These are phyloP conservation scores for Austrofundulus limnaeus DNA, from an alignment of 2,113 vertebrate genomes.

Conservation along the genomic window DNA sequence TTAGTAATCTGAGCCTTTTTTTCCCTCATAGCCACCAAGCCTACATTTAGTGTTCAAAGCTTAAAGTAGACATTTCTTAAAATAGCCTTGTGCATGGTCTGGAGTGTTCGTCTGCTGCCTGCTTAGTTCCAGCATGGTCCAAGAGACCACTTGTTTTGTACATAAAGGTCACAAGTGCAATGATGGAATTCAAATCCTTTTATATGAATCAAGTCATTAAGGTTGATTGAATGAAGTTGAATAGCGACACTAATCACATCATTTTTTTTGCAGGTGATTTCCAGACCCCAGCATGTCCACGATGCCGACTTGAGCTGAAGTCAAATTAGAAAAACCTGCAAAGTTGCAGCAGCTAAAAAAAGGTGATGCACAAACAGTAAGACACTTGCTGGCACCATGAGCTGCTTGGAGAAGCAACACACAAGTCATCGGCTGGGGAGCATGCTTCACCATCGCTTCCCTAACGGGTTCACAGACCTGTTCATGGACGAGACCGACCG, in stretches of 20 bases:
- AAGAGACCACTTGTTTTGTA: slow-evolving; percentile 44
- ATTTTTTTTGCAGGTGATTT: slow-evolving; percentile 43
- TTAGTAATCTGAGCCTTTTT: not conserved
- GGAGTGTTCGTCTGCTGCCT: slow-evolving; percentile 66
- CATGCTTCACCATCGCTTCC: slow-evolving; percentile 89
- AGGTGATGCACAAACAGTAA: slow-evolving; percentile 46
- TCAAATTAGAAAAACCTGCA: slow-evolving; percentile 13
- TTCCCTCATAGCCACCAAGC: slow-evolving; percentile 18
- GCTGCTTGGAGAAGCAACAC: slow-evolving; percentile 72
- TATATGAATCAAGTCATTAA: slow-evolving; percentile 8
- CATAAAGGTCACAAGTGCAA: slow-evolving; percentile 58
- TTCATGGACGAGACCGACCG: slow-evolving; percentile 92
- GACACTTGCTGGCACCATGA: slow-evolving; percentile 66
- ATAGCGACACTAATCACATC: slow-evolving; percentile 11
- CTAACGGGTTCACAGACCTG: slow-evolving; percentile 87
- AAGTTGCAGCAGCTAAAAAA: slow-evolving; percentile 10
- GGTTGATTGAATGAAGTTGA: not conserved
- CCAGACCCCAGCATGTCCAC: not conserved
- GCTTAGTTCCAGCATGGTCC: slow-evolving; percentile 50
- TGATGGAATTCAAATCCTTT: slow-evolving; percentile 38
- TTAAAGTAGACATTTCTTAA: slow-evolving; percentile 57
- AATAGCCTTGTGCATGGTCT: slow-evolving; percentile 71
- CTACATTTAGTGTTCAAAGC: slow-evolving; percentile 35
- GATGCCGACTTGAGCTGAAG: slow-evolving; percentile 32
- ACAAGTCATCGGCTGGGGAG: slow-evolving; percentile 63